phyloP scores from a whole-genome alignment of 2,113 vertebrate genomes.

The Turdus rufiventris region DNA sequence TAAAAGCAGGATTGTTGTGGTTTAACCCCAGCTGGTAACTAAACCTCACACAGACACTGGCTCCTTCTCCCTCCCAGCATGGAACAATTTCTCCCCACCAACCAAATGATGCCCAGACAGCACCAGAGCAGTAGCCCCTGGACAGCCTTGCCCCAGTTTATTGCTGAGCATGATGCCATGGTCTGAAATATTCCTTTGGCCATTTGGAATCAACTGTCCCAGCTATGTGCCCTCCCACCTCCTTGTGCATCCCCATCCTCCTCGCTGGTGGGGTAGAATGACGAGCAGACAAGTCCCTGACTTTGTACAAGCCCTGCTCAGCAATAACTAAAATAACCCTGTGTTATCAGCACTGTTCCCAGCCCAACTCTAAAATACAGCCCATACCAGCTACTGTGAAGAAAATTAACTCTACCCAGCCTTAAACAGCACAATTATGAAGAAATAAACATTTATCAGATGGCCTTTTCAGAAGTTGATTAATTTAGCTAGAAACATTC shows the following conservation, averaged over 20 bases:
- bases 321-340: background rate
- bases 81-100: background rate
- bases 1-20: constrained; percentile 31
- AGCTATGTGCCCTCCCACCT: background rate
- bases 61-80: background rate
- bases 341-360: background rate
- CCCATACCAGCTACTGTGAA: background rate
- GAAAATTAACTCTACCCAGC: background rate
- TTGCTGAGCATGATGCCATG: background rate
- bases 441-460: constrained; percentile 76
- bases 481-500: constrained; percentile 62
- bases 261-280: rapidly evolving
- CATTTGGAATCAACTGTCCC: background rate
- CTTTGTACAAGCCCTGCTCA: background rate
- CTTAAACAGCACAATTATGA: constrained; percentile 16
- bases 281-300: background rate
- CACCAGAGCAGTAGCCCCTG: background rate
- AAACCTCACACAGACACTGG: background rate
- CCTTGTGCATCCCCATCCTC: background rate
- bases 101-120: background rate
- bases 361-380: background rate
- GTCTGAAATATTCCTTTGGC: background rate
- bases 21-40: background rate
- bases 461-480: constrained; percentile 71
- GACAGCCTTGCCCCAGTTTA: background rate